Base-by-base conservation (phyloP, 2,113 vertebrate genomes). In the Tichodroma muraria region DNA sequence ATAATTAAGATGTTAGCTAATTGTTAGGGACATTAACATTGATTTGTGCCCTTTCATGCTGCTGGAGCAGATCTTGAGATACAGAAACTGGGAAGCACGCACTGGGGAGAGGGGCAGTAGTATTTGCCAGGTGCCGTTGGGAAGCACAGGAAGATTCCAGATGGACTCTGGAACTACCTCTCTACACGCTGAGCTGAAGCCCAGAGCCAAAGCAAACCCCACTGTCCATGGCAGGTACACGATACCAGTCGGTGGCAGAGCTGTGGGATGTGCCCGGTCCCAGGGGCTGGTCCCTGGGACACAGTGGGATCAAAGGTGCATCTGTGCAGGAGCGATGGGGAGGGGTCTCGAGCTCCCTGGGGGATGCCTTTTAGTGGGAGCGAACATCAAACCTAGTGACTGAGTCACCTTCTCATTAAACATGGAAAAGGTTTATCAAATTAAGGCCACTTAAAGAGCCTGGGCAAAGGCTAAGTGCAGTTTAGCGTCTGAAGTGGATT, bases 1-100 rank as follows among this genome's bases (percentile, higher is more conserved):
- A 96, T 96, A 97, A 96, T 97, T 97, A 97, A 95, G 97, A 97
- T 5, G 33, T 97, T 97, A 97, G 95, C 95, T 97, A 97, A 97
- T 96, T 97, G 97, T 96, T 92, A 85, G 96, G 95, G 96, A 96
- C 93, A 95, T 97, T 95, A 96, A 50, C 97, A 97, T 97, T 93
- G 96, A 97, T 96, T 97, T 93, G 95, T 96, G 96, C 96, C 94
- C 88, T 96, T 97, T 96, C 89, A 49, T 61, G 92, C 85, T 70
- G 85, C 85, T 63, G 92, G 60, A 94, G 27, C 1, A 1, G 84
- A 90, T 71, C 65, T 71, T 7, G 8, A 82, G 37, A 72, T 21
- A n/a, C 11, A 30, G 6, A 13, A 53, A n/a, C 37, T 6, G 22
- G 9, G 40, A 87, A 60, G 35, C 0, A 0, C 3, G 8, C 3